phyloP scores from a whole-genome alignment of 1,140 invertebrate genomes.

The Musca domestica region DNA sequence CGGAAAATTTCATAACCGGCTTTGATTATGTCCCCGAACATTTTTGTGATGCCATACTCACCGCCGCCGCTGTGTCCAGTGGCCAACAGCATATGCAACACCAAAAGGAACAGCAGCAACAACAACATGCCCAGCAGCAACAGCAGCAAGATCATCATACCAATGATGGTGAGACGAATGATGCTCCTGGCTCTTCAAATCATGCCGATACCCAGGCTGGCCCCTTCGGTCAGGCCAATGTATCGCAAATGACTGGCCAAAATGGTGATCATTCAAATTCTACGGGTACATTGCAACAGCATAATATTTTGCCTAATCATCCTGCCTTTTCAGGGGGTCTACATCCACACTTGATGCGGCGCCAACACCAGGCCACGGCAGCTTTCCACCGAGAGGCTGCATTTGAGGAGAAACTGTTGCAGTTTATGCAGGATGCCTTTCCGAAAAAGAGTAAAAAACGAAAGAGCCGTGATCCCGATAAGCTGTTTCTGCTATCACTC shows the following conservation, averaged over 20 bases:
- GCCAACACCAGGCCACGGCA: conserved; percentile 33
- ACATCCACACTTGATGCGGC: conserved; percentile 46
- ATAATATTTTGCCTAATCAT: conserved; percentile 41
- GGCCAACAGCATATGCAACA: conserved; percentile 43
- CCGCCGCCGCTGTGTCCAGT: conserved; percentile 44
- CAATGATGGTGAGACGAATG: conserved; percentile 48
- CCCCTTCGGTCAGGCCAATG: conserved; percentile 41
- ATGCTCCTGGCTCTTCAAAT: conserved; percentile 48
- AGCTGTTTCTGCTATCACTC: conserved; percentile 43
- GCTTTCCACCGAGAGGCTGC: conserved; percentile 38
- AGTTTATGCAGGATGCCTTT: conserved; percentile 52
- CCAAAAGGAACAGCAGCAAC: conserved; percentile 38
- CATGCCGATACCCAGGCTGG: conserved; percentile 34
- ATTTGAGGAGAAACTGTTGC: conserved; percentile 48
- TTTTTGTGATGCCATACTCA: conserved; percentile 50
- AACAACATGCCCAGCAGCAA: conserved; percentile 44
- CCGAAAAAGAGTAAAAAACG: conserved; percentile 52
- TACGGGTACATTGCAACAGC: conserved; percentile 33
- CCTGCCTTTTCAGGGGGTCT: conserved; percentile 45
- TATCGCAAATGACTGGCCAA: conserved; percentile 37
- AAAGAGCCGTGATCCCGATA: conserved; percentile 49
- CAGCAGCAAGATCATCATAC: conserved; percentile 44
- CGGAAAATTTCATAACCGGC: conserved; percentile 50
- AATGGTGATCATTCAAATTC: conserved; percentile 42
- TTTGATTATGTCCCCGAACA: conserved; percentile 51